Evolutionary conservation across 2,888 invertebrate species (phyloP), one percentile per base, ranked within the genome.

Genomic region (Hypercompe scribonia): DNA sequence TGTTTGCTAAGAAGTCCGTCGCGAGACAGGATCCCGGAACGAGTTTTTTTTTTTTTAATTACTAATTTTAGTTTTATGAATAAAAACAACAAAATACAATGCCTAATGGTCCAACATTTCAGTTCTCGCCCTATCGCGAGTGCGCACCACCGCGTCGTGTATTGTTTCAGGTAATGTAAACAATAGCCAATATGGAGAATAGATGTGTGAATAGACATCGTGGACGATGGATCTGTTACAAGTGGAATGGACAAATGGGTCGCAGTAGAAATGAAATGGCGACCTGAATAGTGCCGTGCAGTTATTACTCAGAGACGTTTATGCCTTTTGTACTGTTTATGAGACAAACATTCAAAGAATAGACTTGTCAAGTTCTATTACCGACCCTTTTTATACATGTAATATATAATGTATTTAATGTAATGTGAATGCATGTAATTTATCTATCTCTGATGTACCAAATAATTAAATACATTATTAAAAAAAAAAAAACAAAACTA

Each of bases 221-320:
- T 42, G 65, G 36, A 65, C 64, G 65, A 73, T 65, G 54, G 65
- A 68, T 54, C 63, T 39, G 70, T 69, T 73, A 69, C 73, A 73
- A 36, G 46, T 73, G 70, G 65, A 50, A 50, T 36, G 69, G 54
- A 63, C 65, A 70, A 66, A 73, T 66, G 28, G 72, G 68, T 39
- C 69, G 65, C 42, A 42, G 61, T 46, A 73, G 36, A 66, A 65
- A 73, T 73, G 65, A 39, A 66, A 61, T 61, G 73, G 65, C 31
- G 73, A 70, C 70, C 73, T 70, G 61, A 28, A 73, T 73, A 58
- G 18, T 42, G 36, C 31, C 1, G 42, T 42, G 61, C 61, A 42
- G 11, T 42, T 39, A 33, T 42, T 61, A 58, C 36, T 21, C 66
- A 15, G 10, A 46, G 28, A 28, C 2, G 3, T 31, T 36, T 46